A percentile compares a stretch with the other conserved stretches of the same genome.
These are phyloP conservation scores for Amphipoea lucens DNA, from an alignment of 2,888 invertebrate species.

Conservation along the genomic window DNA sequence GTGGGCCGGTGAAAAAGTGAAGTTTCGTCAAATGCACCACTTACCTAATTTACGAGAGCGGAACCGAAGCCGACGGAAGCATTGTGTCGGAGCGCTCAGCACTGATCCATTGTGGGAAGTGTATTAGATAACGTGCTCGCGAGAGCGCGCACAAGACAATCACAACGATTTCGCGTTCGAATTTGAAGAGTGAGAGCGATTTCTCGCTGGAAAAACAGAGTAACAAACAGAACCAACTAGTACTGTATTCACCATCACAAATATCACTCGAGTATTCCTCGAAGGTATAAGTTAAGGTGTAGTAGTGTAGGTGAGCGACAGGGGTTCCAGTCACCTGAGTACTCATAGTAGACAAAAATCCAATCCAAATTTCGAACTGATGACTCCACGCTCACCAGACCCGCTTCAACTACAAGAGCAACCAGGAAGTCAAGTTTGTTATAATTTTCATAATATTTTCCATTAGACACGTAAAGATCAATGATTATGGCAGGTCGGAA, in stretches of 20 bases:
- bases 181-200: conserved; percentile 83
- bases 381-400: not conserved
- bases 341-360: not conserved
- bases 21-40: conserved; percentile 88
- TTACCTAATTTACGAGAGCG: conserved; percentile 89
- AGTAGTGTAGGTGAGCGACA: not conserved
- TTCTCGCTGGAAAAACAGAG: conserved; percentile 52
- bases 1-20: conserved; percentile 87
- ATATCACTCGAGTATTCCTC: not conserved
- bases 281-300: not conserved
- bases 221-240: conserved; percentile 30
- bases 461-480: conserved; percentile 79
- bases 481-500: conserved; percentile 78
- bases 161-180: conserved; percentile 79
- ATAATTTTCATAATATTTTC: conserved; percentile 69
- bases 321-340: not conserved
- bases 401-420: not conserved
- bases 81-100: conserved; percentile 80
- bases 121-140: conserved; percentile 86
- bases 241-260: conserved; percentile 10
- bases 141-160: conserved; percentile 85
- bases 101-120: conserved; percentile 82
- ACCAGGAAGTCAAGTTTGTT: conserved; percentile 21
- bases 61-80: conserved; percentile 87
- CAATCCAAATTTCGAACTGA: not conserved